These are phyloP conservation scores for Chelon labrosus DNA, from an alignment of 2,797 vertebrate species.

Conservation along the genomic window DNA sequence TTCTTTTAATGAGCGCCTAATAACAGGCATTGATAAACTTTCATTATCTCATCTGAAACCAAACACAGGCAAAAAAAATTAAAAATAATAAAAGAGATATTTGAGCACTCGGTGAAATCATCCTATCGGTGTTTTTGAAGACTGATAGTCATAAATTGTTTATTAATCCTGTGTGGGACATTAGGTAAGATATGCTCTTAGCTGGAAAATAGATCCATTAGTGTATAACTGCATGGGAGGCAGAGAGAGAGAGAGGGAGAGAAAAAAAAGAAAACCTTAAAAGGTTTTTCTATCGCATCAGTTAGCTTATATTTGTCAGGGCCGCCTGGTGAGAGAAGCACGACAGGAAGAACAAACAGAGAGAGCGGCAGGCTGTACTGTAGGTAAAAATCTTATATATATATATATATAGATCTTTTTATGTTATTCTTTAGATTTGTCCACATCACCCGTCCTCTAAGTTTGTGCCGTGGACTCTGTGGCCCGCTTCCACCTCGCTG, in stretches of 20 bases:
- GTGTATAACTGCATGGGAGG: conserved; percentile 59
- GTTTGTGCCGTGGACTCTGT: conserved; percentile 34
- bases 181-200: conserved; percentile 68
- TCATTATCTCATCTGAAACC: conserved; percentile 11
- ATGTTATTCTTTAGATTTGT: conserved; percentile 31
- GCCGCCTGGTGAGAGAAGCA: conserved; percentile 18
- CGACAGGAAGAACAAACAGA: conserved; percentile 31
- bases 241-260: conserved; percentile 1
- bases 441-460: conserved; percentile 45
- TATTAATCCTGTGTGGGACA: conserved; percentile 68
- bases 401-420: not conserved
- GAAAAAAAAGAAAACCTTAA: conserved; percentile 58
- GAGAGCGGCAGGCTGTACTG: conserved; percentile 29
- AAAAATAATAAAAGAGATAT: not conserved
- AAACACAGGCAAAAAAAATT: not conserved
- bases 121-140: conserved; percentile 50
- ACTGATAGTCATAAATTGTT: conserved; percentile 69
- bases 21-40: conserved; percentile 4
- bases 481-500: conserved; percentile 41
- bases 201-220: conserved; percentile 78
- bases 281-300: conserved; percentile 77
- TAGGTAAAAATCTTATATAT: conserved; percentile 30
- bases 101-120: conserved; percentile 19
- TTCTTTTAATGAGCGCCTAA: conserved; percentile 8
- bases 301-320: conserved; percentile 61